Base-by-base conservation (phyloP, 2,888 invertebrate genomes). In the Himalopsyche kuldschensis region DNA sequence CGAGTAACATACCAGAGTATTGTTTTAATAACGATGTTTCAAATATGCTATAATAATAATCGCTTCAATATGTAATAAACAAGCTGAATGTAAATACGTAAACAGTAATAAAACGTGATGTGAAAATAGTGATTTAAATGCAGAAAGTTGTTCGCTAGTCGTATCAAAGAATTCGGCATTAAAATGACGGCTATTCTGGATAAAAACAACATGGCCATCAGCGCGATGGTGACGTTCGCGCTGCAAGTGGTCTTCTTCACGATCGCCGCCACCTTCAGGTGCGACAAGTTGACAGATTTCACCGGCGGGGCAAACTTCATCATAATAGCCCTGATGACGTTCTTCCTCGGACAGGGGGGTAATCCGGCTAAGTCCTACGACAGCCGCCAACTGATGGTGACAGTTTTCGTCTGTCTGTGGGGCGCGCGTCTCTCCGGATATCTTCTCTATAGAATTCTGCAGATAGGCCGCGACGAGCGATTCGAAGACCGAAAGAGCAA, bases 221-320 rank as follows among this genome's bases (percentile, higher is more conserved):
- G 96, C 90, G 97, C 96, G 35, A 96, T 97, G 90, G 96, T 97
- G 78, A 95, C 96, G 0, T 94, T 96, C 41, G 93, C 93, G 31
- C 94, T 97, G 95, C 98, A 98, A 91, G 92, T 97, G 81, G 92
- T 96, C 80, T 98, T 97, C 91, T 98, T 98, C 90, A 92, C 95
- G 55, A 94, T 98, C 87, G 97, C 97, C 69, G 96, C 97, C 5
- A 93, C 95, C 82, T 96, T 96, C 87, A 96, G 97, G 90, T 94
- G 96, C 91, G 97, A 98, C 89, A 97, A 97, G 91, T 92, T 98
- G 83, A 97, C 97, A 0, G 98, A 98, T 90, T 97, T 98, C 91
- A 97, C 97, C 85, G 97, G 98, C 10, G 98, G 98, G 82, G 95
- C 96, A 82, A 98, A 98, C 91, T 98, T 98, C 90, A 96, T 97